Percentiles rank a stretch among this genome's conserved stretches.
Evolutionary conservation across 2,113 vertebrate genomes (phyloP).

Genomic region (Nesogale talazaci): DNA sequence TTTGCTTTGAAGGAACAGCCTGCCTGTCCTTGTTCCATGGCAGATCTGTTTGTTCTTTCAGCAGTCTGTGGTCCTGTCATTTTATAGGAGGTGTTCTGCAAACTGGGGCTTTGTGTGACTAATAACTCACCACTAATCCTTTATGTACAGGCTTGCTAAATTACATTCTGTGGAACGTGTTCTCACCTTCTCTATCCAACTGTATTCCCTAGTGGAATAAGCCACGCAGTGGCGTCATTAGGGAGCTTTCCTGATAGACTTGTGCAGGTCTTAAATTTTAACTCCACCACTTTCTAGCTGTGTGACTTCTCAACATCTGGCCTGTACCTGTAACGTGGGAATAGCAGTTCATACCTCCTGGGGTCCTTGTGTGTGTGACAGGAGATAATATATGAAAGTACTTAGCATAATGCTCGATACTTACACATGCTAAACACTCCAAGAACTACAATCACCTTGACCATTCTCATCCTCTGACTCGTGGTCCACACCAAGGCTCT

Average conservation of each 20-base stretch:
- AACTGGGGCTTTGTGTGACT: neutral
- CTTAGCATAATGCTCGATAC: neutral
- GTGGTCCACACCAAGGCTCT: neutral
- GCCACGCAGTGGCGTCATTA: neutral
- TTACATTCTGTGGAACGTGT: neutral
- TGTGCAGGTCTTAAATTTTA: conserved; percentile 6
- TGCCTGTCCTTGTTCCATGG: too few relatives aligned
- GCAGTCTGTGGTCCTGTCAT: too few relatives aligned
- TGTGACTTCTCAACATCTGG: too few relatives aligned
- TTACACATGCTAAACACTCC: neutral
- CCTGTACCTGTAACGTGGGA: neutral
- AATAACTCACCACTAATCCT: neutral
- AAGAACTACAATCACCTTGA: neutral
- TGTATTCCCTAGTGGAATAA: neutral
- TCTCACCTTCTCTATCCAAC: neutral
- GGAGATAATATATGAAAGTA: neutral
- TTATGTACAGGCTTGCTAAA: neutral
- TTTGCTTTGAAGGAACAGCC: too few relatives aligned
- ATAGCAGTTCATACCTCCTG: neutral
- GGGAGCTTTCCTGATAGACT: neutral
- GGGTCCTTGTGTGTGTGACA: neutral
- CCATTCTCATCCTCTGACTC: neutral
- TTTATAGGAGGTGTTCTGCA: too few relatives aligned
- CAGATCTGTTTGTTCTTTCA: too few relatives aligned
- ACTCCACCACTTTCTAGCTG: neutral